Base-by-base conservation (phyloP, 2,888 invertebrate species). In the Dryobota labecula region DNA sequence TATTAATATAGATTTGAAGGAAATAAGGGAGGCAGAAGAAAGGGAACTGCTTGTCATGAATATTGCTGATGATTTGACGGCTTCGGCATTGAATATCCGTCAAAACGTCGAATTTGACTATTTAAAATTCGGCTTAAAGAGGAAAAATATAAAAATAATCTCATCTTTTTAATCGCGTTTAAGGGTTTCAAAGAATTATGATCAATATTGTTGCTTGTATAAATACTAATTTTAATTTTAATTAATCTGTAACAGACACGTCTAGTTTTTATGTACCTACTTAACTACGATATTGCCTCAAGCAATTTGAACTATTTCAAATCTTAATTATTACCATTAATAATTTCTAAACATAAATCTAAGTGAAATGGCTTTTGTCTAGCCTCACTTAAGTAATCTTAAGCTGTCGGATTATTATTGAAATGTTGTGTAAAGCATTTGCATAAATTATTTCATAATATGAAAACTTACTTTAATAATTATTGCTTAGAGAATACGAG, bases 281-380 rank as follows among this genome's bases (percentile, higher is more conserved):
- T 43, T 49, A 30, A 24, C 58, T 20, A 18, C 18, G 4, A 36
- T 38, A 9, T 58, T 36, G 33, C 54, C 24, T 51, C 15, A 27
- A 76, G 70, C 57, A 24, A 30, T 64, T 8, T 24, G 30, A 77
- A 58, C 45, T 49, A 71, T 58, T 71, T 33, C 51, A 65, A 77
- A 77, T 45, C 49, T 38, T 64, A 76, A 71, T 77, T 45, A 76
- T 58, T 6, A 30, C 41, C 33, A 30, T 76, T 47, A 62, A 66
- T 78, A 36, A 78, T 70, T 61, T 72, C 53, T 62, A 53, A 43
- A 65, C 57, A 11, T 24, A 67, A 56, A 33, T 66, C 47, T 57
- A 4, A 56, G 18, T 43, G 27, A 57, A 61, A 71, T 61, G 24
- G 64, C 47, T 65, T 76, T 68, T 67, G 70, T 75, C 70, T 78